These are phyloP conservation scores for Scaptomyza polygonia DNA, from an alignment of 2,888 invertebrate species.

Conservation along the genomic window DNA sequence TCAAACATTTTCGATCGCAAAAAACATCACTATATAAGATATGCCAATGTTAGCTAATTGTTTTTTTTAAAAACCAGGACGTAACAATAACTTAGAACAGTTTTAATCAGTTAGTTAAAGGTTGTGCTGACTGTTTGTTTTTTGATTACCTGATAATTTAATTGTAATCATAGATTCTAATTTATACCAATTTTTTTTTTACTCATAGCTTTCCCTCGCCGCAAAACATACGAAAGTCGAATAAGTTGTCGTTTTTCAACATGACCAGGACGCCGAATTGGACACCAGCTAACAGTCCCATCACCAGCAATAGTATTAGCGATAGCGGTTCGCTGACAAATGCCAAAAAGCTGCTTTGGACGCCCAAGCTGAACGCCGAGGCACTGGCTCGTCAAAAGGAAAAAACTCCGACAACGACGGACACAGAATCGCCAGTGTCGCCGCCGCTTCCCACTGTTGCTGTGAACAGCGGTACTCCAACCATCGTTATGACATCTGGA, in stretches of 20 bases:
- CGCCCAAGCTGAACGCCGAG: conserved; percentile 46
- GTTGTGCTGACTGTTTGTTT: neutral
- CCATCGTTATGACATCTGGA: conserved; percentile 22
- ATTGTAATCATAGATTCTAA: no score
- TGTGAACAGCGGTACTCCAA: conserved; percentile 14
- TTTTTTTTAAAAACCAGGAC: no score
- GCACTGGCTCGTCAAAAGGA: neutral
- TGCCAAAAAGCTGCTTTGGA: conserved; percentile 39
- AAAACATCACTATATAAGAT: no score
- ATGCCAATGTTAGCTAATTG: no score
- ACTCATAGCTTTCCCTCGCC: conserved; percentile 81
- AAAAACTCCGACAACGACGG: neutral
- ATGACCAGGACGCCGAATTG: conserved; percentile 3
- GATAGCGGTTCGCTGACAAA: conserved; percentile 10
- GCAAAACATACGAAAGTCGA: conserved; percentile 66
- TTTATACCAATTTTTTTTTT: no score
- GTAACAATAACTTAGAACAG: neutral
- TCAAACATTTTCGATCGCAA: no score
- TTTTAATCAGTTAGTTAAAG: neutral
- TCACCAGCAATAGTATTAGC: conserved; percentile 7
- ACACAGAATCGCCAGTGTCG: conserved; percentile 17
- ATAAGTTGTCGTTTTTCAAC: conserved; percentile 34
- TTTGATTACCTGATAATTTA: neutral
- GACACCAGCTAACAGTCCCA: neutral
- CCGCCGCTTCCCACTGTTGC: conserved; percentile 24